Base-by-base conservation (phyloP, 2,113 vertebrate species). In the Dromas ardeola region DNA sequence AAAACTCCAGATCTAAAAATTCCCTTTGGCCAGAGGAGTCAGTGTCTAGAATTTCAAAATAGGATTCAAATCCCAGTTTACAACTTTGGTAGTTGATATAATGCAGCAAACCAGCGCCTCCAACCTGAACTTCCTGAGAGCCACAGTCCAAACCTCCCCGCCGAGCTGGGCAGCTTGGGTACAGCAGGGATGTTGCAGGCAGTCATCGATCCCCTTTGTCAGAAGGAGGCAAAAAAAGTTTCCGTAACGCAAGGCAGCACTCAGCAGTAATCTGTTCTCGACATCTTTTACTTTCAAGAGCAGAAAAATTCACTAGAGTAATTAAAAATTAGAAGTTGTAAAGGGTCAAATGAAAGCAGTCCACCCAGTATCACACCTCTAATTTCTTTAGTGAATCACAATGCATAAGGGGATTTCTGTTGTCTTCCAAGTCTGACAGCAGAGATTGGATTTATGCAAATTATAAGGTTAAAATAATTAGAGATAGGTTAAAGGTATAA, bases 391-490 rank as follows among this genome's bases (percentile, higher is more conserved):
- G 85, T 79, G 91, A 89, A 92, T 96, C 95, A 77, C 74, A 96
- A 90, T 83, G 80, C 93, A 49, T 77, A 73, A 67, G 73, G 88
- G 91, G 86, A 97, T 96, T 95, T 87, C 93, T 91, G 59, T 83
- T 92, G 80, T 95, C 91, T 93, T 95, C 94, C 69, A 95, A 50
- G 95, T 84, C 88, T 97, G 96, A 97, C 94, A 94, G 91, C 91
- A 95, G 76, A 94, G 94, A 97, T 97, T 97, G 96, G 96, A 97
- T 97, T 98, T 98, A 97, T 98, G 97, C 93, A 97, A 97, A 98
- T 97, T 81, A 65, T 96, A 95, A 97, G 90, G 95, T 97, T 97
- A 97, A 97, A 98, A 97, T 97, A 98, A 97, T 97, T 97, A 98
- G 77, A 96, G 83, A 95, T 96, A 97, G 97, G 96, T 96, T 90